Evolutionary conservation across 2,113 vertebrate species (phyloP), one percentile per base, ranked within the genome.

Genomic region (Anser cygnoides): DNA sequence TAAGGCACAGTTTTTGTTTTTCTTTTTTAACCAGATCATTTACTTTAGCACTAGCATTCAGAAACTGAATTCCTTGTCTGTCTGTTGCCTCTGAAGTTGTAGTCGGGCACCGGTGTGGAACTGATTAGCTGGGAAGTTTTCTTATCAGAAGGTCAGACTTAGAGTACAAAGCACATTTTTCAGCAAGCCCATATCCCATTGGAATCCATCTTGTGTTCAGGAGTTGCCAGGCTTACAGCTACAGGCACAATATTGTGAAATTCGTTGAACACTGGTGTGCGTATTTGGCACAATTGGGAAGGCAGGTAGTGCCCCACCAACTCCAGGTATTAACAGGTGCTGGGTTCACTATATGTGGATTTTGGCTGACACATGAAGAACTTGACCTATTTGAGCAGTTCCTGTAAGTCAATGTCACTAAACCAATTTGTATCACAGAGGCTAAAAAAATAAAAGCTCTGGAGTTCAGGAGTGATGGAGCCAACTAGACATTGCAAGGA

Each of bases 1-100:
- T 96, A 95, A 96, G 96, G 93, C 96, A 93, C 39, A 82, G 15
- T 49, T 21, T 59, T 50, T 61, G 76, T 41, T 39, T 67, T 50
- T 62, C 18, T 59, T 79, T 46, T 65, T 77, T 68, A 6, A 91
- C 65, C 82, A 79, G 76, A 87, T 87, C 66, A 66, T 94, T 94
- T 91, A 29, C 86, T 94, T 91, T n/a, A 76, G 59, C 50, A 33
- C 44, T 41, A n/a, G 23, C 26, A 10, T 76, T 87, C 63, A 89
- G 70, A 84, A 92, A 70, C 49, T 18, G 58, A 95, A 81, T 84
- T 95, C 54, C 63, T 76, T 67, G 22, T 49, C 80, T 90, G 66
- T 65, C 20, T 85, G 78, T 79, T 85, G 37, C 73, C n/a, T 92
- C 70, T 58, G 86, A 84, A 82, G 12, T 11, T 65, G 49, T 29